phyloP scores from a whole-genome alignment of 2,888 invertebrate species.

The Ethmia dodecea region DNA sequence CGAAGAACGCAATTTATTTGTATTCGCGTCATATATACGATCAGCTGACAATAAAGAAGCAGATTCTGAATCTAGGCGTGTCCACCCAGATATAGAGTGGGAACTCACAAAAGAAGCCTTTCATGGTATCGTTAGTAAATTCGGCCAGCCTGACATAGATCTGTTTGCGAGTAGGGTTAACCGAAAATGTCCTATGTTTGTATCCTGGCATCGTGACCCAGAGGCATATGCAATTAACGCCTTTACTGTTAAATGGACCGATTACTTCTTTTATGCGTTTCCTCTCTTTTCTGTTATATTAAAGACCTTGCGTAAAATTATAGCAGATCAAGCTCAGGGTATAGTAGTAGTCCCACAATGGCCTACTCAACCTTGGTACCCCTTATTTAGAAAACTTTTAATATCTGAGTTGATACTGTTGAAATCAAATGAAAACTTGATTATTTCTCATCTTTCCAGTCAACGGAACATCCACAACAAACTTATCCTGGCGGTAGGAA shows the following conservation, averaged over 20 bases:
- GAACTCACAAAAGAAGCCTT: background rate
- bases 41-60: background rate
- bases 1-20: slow-evolving; percentile 1
- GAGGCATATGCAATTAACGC: slow-evolving; percentile 8
- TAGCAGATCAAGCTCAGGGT: slow-evolving; percentile 7
- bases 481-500: slow-evolving; percentile 9
- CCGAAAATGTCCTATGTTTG: background rate
- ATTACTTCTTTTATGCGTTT: slow-evolving; percentile 9
- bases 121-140: background rate
- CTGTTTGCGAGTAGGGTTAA: background rate
- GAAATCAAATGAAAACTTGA: background rate
- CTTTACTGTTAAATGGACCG: slow-evolving; percentile 9
- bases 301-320: slow-evolving; percentile 9
- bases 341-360: slow-evolving; percentile 9
- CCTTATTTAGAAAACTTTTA: slow-evolving; percentile 16
- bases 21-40: slow-evolving; percentile 1
- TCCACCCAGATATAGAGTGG: slow-evolving; percentile 2
- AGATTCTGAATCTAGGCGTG: slow-evolving; percentile 5
- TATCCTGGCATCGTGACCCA: too few relatives aligned
- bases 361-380: slow-evolving; percentile 11
- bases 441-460: slow-evolving; percentile 11
- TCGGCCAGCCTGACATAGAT: slow-evolving; percentile 1
- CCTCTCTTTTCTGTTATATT: background rate
- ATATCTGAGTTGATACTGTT: slow-evolving; percentile 7
- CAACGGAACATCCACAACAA: slow-evolving; percentile 5